Base-by-base conservation (phyloP, 2,888 invertebrate species). In the Catonia carolina region DNA sequence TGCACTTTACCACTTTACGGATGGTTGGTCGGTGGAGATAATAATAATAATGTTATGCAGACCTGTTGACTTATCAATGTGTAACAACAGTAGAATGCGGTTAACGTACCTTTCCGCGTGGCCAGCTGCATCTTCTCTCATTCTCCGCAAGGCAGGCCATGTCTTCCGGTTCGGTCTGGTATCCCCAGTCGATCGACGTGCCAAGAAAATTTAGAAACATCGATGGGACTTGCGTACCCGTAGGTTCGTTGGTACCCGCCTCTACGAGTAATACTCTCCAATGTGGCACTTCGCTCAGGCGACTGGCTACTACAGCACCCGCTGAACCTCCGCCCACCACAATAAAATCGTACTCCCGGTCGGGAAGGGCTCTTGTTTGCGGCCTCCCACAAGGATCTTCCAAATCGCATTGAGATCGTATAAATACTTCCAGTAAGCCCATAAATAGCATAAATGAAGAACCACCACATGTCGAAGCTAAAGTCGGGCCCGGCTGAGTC, bases 151-250 rank as follows among this genome's bases (percentile, higher is more conserved):
- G 77, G 65, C 91, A 91, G 0, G 89, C 87, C 7, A 77, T 75
- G 54, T 80, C 78, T 69, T 93, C 92, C 0, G 90, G 86, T 70
- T 92, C 89, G 0, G 93, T 93, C 63, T 80, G 82, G 72, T 85
- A 93, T 22, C 84, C 82, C 89, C 92, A 93, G 73, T 93, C 93
- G 65, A 93, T 89, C 63, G 86, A 85, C 47, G 86, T 86, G 3
- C 89, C 89, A 55, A 90, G 78, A 70, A 89, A 90, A 74, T 91
- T 90, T 56, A 91, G 78, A 72, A 90, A 90, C 83, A 92, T 89
- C 2, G 91, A 89, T 0, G 93, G 93, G 49, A 92, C 88, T 70
- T 91, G 90, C 1, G 89, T 84, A 1, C 90, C 90, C 0, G 90
- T 88, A 0, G 91, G 89, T 70, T 92, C 91, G 69, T 92, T 89